A percentile compares a stretch with the other conserved stretches of the same genome.
These are phyloP conservation scores for Catostomus latipinnis DNA, from an alignment of 2,797 vertebrate genomes.

Conservation along the genomic window DNA sequence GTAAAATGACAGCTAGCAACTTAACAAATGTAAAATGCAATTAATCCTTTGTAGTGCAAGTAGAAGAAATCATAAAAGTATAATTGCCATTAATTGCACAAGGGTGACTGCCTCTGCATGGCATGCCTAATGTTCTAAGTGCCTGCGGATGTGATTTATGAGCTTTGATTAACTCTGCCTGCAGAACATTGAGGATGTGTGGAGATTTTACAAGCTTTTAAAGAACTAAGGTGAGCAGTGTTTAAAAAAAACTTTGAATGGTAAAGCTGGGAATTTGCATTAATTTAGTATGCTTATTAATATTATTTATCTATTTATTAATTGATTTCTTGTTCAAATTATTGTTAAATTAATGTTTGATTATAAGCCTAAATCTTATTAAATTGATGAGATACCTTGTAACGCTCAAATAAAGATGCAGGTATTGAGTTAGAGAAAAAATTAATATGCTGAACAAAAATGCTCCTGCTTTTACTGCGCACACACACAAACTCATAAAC, in stretches of 20 bases:
- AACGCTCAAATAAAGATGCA: not conserved
- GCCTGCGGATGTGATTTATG: conserved; percentile 47
- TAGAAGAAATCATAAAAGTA: conserved; percentile 61
- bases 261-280: not conserved
- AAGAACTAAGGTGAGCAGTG: conserved; percentile 4
- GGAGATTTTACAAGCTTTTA: conserved; percentile 44
- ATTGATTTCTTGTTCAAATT: conserved; percentile 2
- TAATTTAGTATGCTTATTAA: not conserved
- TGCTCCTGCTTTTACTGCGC: not conserved
- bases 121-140: conserved; percentile 51
- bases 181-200: conserved; percentile 44
- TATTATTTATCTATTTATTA: not conserved
- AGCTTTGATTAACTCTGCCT: conserved; percentile 55
- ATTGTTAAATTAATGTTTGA: conserved; percentile 3
- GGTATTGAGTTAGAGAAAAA: not conserved
- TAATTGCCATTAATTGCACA: conserved; percentile 62
- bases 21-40: conserved; percentile 83
- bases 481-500: not conserved
- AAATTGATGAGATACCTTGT: conserved; percentile 1
- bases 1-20: conserved; percentile 81
- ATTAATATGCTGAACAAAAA: not conserved
- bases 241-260: not conserved
- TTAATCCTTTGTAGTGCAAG: conserved; percentile 80
- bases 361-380: not conserved
- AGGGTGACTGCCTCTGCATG: conserved; percentile 54